Conservation (phyloP, 2,888 invertebrate species). For the Heliconius hortense region DNA sequence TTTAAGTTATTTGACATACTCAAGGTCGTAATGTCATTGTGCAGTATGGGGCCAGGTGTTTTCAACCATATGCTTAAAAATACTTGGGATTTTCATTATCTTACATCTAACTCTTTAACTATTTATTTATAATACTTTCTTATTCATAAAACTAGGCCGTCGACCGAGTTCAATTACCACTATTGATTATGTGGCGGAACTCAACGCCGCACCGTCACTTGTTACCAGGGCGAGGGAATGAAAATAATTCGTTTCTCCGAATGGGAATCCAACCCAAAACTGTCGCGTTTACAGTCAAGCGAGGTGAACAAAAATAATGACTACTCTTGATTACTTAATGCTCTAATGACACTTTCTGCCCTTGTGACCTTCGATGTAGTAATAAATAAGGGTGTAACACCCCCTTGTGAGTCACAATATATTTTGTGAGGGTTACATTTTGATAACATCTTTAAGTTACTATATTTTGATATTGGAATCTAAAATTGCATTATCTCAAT, state of each 20-base stretch:
- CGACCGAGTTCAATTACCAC: too few relatives aligned
- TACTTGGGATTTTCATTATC: not conserved
- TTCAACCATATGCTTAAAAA: constrained; percentile 11
- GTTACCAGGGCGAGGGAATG: not conserved
- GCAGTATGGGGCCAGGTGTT: constrained; percentile 8
- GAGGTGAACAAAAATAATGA: constrained; percentile 4
- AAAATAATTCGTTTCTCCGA: not conserved
- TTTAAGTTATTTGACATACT: not conserved
- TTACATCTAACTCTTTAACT: not conserved
- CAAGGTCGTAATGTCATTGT: constrained; percentile 2
- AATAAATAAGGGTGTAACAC: constrained; percentile 34
- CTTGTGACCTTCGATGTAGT: constrained; percentile 35
- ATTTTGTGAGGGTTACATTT: constrained; percentile 22
- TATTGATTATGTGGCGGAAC: not conserved
- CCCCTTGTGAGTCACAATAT: constrained; percentile 35
- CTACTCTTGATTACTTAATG: constrained; percentile 22
- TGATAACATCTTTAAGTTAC: constrained; percentile 16
- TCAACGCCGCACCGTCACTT: not conserved
- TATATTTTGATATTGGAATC: not conserved
- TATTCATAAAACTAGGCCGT: too few relatives aligned
- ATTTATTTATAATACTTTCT: not conserved
- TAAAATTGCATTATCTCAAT: not conserved
- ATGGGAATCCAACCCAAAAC: not conserved
- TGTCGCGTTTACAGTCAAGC: not conserved
- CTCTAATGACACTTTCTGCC: constrained; percentile 29